Evolutionary conservation across 2,113 vertebrate genomes (phyloP).

Genomic region (Panthera uncia): DNA sequence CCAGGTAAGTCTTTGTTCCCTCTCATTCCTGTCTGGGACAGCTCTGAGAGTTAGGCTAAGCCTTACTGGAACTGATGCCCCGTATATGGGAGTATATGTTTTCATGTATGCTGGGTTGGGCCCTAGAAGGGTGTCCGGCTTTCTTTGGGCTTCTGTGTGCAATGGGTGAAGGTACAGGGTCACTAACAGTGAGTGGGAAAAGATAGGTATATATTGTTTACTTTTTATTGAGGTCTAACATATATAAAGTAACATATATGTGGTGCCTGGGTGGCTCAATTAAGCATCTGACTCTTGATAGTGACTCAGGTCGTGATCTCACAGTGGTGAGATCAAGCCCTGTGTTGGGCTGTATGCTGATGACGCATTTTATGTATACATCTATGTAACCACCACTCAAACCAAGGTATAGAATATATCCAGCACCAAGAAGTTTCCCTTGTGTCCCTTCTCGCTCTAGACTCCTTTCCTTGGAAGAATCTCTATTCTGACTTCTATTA

Average conservation of each 20-base stretch:
- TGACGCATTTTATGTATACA: background rate
- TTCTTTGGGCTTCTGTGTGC: background rate
- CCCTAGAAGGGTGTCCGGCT: background rate
- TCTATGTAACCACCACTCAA: background rate
- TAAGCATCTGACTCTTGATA: too few species aligned
- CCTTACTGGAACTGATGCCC: background rate
- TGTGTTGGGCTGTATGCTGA: too few species aligned
- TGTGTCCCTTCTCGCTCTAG: background rate
- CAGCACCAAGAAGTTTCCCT: background rate
- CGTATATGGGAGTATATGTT: background rate
- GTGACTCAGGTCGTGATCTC: too few species aligned
- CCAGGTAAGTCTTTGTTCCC: conserved; percentile 81
- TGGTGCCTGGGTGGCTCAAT: too few species aligned
- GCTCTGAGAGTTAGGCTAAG: background rate
- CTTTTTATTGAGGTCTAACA: background rate
- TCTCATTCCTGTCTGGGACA: background rate
- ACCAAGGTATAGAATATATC: background rate
- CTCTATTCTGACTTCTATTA: background rate
- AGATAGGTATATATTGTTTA: background rate
- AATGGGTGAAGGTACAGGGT: background rate
- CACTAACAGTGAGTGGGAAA: background rate
- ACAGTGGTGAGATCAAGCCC: too few species aligned
- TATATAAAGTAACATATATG: background rate
- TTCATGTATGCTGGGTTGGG: background rate
- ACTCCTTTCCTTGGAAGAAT: background rate